phyloP scores from a whole-genome alignment of 2,113 vertebrate species.

The Salvelinus fontinalis region DNA sequence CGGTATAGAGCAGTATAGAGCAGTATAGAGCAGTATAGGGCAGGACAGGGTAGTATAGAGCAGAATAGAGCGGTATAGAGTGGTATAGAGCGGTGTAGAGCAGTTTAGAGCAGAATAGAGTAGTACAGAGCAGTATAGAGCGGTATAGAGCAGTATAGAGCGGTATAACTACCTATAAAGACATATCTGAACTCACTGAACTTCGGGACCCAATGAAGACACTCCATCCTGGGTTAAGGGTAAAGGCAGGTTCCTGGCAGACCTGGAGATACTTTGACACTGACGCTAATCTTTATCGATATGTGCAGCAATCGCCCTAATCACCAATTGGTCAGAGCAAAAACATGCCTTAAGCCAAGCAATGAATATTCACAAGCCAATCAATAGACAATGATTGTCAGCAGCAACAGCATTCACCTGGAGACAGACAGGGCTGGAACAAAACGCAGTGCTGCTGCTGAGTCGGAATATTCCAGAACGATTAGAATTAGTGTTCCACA shows the following conservation, averaged over 20 bases:
- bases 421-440: conserved; percentile 13
- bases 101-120: no score
- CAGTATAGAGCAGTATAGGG: no score
- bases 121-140: no score
- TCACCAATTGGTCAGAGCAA: conserved; percentile 55
- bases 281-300: conserved; percentile 55
- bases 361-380: conserved; percentile 55
- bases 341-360: conserved; percentile 29
- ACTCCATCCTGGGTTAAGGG: not conserved
- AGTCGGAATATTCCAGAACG: conserved; percentile 7
- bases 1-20: no score
- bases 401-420: conserved; percentile 45
- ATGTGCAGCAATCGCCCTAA: conserved; percentile 57
- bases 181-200: not conserved
- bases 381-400: conserved; percentile 61
- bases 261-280: conserved; percentile 19
- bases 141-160: no score
- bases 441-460: conserved; percentile 7
- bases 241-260: conserved; percentile 14
- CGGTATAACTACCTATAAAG: no score
- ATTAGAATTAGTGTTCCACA: no score
- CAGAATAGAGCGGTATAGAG: no score
- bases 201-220: conserved; percentile 35
- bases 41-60: no score
- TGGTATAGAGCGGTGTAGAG: no score